phyloP scores from a whole-genome alignment of 2,888 invertebrate genomes.

The Drosophila kambysellisi region DNA sequence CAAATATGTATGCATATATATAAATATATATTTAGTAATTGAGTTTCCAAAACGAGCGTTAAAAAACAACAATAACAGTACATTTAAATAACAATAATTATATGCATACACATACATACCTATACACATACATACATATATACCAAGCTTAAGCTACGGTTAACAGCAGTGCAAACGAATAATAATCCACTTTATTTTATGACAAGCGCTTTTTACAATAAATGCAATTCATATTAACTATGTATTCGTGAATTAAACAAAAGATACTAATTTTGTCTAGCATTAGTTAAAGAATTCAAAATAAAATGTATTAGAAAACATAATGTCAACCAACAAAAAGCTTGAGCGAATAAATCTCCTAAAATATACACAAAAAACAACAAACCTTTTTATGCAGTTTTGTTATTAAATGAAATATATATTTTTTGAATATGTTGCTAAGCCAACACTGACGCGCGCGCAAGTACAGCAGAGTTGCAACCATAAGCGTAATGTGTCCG shows the following conservation, averaged over 20 bases:
- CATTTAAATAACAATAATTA: conserved; percentile 27
- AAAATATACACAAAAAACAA: conserved; percentile 49
- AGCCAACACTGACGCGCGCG: not conserved
- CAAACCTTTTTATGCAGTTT: not conserved
- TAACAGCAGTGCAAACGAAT: conserved; percentile 71
- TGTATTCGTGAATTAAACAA: conserved; percentile 47
- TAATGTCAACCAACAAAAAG: conserved; percentile 73
- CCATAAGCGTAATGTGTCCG: conserved; percentile 5
- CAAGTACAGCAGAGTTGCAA: conserved; percentile 3
- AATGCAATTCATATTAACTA: conserved; percentile 52
- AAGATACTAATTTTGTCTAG: conserved; percentile 70
- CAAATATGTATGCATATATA: conserved; percentile 33
- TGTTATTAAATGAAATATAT: not conserved
- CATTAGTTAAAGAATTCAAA: conserved; percentile 73
- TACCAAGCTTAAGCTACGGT: conserved; percentile 61
- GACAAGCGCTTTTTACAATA: conserved; percentile 73
- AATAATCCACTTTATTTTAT: conserved; percentile 73
- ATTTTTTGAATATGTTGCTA: not conserved
- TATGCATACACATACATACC: conserved; percentile 42
- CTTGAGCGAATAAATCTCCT: conserved; percentile 69
- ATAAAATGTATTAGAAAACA: conserved; percentile 64
- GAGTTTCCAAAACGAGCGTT: conserved; percentile 46
- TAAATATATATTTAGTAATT: conserved; percentile 45
- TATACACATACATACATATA: conserved; percentile 9
- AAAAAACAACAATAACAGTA: conserved; percentile 30